Conservation (phyloP, 2,888 invertebrate genomes). For the Troides oblongomaculatus region DNA sequence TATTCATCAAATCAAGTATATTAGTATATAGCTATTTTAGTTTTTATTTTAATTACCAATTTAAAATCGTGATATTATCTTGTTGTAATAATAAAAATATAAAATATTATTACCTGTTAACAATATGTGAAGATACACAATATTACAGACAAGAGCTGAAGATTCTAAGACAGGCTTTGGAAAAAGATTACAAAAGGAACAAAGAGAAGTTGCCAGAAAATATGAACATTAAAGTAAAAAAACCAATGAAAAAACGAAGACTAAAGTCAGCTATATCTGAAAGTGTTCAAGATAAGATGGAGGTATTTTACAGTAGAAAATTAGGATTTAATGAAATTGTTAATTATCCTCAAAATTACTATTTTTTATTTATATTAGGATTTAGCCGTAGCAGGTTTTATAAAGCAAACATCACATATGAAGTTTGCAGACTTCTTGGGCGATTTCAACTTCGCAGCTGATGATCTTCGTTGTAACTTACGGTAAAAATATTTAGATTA, state of each 20-base stretch:
- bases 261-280: slow-evolving; percentile 37
- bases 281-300: slow-evolving; percentile 44
- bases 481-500: slow-evolving; percentile 37
- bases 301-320: slow-evolving; percentile 38
- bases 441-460: slow-evolving; percentile 61
- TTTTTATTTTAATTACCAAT: too few species aligned
- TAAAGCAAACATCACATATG: slow-evolving; percentile 51
- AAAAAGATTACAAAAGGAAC: slow-evolving; percentile 52
- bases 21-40: too few species aligned
- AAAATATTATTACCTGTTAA: too few species aligned
- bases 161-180: slow-evolving; percentile 50
- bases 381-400: slow-evolving; percentile 44
- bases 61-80: too few species aligned
- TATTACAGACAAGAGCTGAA: slow-evolving; percentile 48
- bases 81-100: too few species aligned
- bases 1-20: too few species aligned
- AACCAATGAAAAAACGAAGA: slow-evolving; percentile 39
- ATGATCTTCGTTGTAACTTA: slow-evolving; percentile 51
- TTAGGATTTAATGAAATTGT: background rate
- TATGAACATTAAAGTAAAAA: slow-evolving; percentile 40
- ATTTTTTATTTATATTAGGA: slow-evolving; percentile 38
- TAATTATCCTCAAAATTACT: too few species aligned
- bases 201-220: slow-evolving; percentile 52
- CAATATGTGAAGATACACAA: too few species aligned
- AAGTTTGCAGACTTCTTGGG: slow-evolving; percentile 56